Base-by-base conservation (phyloP, 2,888 invertebrate genomes). In the Pseudoips prasinana region DNA sequence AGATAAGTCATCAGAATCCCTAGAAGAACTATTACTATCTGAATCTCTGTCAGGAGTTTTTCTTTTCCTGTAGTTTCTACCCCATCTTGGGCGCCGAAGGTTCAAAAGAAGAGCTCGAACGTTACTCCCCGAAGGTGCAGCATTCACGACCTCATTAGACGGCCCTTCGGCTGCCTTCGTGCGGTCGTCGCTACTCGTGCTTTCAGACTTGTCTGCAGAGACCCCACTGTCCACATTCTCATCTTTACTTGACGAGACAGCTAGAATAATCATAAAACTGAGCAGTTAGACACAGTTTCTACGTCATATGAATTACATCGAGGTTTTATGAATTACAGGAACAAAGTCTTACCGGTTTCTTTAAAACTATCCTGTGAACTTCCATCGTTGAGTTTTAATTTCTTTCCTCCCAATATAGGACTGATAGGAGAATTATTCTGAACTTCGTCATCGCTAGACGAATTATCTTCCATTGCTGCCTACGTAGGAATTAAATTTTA, bases 141-240 rank as follows among this genome's bases (percentile, higher is more conserved):
- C 76, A 10, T 64, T 64, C 1, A 86, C 75, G 1, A 85, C 58
- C 46, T 80, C 77, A 40, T 86, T 87, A 2, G 77, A 67, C 5
- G 79, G 80, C 0, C 65, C 78, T 14, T 67, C 73, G 1, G 58
- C 47, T 1, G 72, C 39, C 5, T 63, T 57, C 6, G 60, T 58
- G 3, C 62, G 74, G 29, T 82, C 84, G 7, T 88, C 85, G 31
- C 83, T 88, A 43, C 80, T 81, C 0, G 81, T 81, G 42, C 84
- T 85, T 50, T 86, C 89, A n/a, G 86, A 86, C 44, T 86, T 88
- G 45, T 87, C 89, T 1, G 79, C 84, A 3, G 81, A 84, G 10
- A 88, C 70, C 3, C 87, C 89, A 53, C 88, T 89, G 33, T 89
- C 88, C 10, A 71, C 74, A 66, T 83, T 87, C 31, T 86, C 87